These are phyloP conservation scores for Drosophila pruinosa DNA, from an alignment of 1,140 invertebrate genomes.

Conservation along the genomic window DNA sequence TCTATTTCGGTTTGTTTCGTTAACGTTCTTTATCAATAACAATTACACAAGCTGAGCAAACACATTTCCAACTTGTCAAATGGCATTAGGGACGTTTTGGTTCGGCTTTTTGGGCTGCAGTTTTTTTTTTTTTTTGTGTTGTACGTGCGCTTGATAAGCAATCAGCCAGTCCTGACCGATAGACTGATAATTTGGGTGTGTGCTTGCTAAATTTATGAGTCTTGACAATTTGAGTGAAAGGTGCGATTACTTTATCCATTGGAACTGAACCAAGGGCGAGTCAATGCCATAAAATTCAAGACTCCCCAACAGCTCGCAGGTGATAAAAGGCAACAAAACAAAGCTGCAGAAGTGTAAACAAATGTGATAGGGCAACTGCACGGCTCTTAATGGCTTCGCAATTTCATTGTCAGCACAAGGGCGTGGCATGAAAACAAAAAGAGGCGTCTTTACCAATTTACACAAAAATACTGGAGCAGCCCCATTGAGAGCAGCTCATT, in stretches of 20 bases:
- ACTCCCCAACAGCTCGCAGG: constrained; percentile 14
- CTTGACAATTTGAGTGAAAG: constrained; percentile 46
- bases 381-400: constrained; percentile 29
- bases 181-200: constrained; percentile 51
- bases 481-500: not conserved
- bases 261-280: not conserved
- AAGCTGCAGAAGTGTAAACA: constrained; percentile 25
- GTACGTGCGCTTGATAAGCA: constrained; percentile 51
- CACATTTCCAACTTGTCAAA: constrained; percentile 66
- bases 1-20: not conserved
- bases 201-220: constrained; percentile 56
- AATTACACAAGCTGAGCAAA: constrained; percentile 63
- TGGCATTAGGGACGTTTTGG: constrained; percentile 54
- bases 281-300: constrained; percentile 44
- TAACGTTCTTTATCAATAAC: constrained; percentile 46
- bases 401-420: constrained; percentile 21
- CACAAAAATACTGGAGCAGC: constrained; percentile 4
- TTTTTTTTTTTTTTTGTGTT: not conserved
- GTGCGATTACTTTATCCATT: constrained; percentile 1
- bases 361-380: constrained; percentile 25
- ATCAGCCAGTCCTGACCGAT: constrained; percentile 11
- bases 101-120: constrained; percentile 1
- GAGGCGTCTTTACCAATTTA: constrained; percentile 23
- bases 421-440: not conserved
- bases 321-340: constrained; percentile 20